Conservation (phyloP, 2,113 vertebrate species). For the Vulpes lagopus region DNA sequence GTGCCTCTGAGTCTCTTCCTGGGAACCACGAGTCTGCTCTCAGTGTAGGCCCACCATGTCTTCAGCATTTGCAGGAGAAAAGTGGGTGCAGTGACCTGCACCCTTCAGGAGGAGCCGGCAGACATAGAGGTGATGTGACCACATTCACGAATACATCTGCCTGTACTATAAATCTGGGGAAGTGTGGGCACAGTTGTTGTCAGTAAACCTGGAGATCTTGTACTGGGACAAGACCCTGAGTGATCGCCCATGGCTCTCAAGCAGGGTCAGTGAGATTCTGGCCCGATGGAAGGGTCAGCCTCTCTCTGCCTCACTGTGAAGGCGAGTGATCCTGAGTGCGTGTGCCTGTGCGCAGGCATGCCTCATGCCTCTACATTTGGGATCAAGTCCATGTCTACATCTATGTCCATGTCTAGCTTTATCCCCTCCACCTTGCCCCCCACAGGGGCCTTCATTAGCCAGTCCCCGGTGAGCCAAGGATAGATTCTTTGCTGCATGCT, state of each 20-base stretch:
- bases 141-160: neutral
- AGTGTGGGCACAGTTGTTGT: neutral
- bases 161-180: neutral
- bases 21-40: neutral
- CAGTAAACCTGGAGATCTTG: neutral
- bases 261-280: neutral
- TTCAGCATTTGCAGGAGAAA: neutral
- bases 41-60: fast-evolving
- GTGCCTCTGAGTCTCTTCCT: neutral
- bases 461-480: neutral
- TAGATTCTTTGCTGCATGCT: too few relatives aligned
- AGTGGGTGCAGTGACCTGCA: neutral
- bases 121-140: neutral
- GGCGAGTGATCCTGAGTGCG: fast-evolving
- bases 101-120: neutral
- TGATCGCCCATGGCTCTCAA: neutral
- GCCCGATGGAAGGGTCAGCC: neutral
- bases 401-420: neutral
- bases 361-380: fast-evolving
- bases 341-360: neutral
- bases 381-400: neutral
- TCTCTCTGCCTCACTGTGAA: neutral
- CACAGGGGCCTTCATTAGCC: neutral
- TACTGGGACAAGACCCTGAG: too few relatives aligned
- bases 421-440: neutral